Base-by-base conservation (phyloP, 2,797 vertebrate genomes). In the Tenualosa ilisha region DNA sequence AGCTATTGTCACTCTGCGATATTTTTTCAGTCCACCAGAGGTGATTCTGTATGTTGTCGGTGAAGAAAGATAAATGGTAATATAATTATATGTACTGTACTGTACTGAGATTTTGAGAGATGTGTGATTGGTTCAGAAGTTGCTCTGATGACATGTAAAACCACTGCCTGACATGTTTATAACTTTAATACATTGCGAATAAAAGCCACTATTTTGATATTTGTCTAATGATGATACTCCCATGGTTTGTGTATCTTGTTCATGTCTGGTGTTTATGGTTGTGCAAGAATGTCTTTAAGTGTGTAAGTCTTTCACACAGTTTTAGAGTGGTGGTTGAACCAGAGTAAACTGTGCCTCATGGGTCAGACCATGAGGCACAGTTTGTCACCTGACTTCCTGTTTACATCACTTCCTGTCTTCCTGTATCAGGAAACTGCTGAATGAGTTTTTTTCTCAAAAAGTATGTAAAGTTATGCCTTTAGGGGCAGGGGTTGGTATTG, bases 141-240 rank as follows among this genome's bases (percentile, higher is more conserved):
- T 91, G 92, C 91, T 93, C 92, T 90, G 91, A 93, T 93, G 88
- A 94, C 88, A 91, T 93, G 90, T 94, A 90, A 92, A 95, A 94
- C 92, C 95, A 96, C 95, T 96, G 95, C 95, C 95, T 93, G 94
- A 94, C 86, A 90, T 95, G 93, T 96, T 96, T 95, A 92, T 94
- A 95, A 95, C 92, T 95, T 95, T 95, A 96, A 91, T 95, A 96
- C 94, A 90, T 90, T 91, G 92, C 91, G 90, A 96, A 96, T 96
- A 96, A 96, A 96, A 93, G 89, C 68, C 83, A 92, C 91, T 96
- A 96, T 96, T 96, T 96, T 96, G 92, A 94, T 94, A 94, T 92
- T 88, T 91, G 92, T 91, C 87, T 81, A 87, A 79, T 24, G 46
- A 79, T 68, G 26, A 46, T 46, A 46, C 37, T 46, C 72, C 37